Conservation (phyloP, 2,797 vertebrate species). For the Potorous gilbertii region DNA sequence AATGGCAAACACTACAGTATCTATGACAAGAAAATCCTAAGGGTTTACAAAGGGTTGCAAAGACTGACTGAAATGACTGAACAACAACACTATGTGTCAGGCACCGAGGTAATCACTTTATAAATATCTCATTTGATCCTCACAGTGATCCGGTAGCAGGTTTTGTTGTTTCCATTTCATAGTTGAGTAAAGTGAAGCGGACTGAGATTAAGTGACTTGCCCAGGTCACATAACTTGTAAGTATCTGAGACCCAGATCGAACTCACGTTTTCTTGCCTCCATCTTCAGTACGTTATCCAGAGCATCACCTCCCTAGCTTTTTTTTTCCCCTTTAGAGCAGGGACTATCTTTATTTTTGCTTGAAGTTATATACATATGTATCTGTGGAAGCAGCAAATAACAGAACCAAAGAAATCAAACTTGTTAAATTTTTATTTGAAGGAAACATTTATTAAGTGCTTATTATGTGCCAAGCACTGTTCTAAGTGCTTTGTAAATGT, state of each 20-base stretch:
- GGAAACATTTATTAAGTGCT: neutral
- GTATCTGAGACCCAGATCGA: too few species aligned
- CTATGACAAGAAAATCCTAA: neutral
- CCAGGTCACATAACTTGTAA: too few species aligned
- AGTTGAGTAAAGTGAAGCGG: neutral
- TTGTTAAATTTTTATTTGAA: neutral
- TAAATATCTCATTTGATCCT: neutral
- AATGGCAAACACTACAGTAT: neutral
- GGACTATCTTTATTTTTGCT: neutral
- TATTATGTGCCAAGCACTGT: neutral
- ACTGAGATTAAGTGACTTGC: too few species aligned
- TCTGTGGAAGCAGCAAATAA: neutral
- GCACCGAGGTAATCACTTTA: neutral
- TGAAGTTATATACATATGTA: neutral
- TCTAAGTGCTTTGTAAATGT: neutral
- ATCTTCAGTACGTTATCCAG: too few species aligned
- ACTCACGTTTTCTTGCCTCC: too few species aligned
- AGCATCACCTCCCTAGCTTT: too few species aligned
- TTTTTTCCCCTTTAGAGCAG: too few species aligned
- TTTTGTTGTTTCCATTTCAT: neutral
- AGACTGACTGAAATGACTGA: neutral
- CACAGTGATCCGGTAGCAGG: neutral
- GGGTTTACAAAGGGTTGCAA: neutral
- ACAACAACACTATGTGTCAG: neutral
- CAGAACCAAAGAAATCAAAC: neutral